Evolutionary conservation across 2,888 invertebrate genomes (phyloP).

Genomic region (Drosophila pseudotalamancana): DNA sequence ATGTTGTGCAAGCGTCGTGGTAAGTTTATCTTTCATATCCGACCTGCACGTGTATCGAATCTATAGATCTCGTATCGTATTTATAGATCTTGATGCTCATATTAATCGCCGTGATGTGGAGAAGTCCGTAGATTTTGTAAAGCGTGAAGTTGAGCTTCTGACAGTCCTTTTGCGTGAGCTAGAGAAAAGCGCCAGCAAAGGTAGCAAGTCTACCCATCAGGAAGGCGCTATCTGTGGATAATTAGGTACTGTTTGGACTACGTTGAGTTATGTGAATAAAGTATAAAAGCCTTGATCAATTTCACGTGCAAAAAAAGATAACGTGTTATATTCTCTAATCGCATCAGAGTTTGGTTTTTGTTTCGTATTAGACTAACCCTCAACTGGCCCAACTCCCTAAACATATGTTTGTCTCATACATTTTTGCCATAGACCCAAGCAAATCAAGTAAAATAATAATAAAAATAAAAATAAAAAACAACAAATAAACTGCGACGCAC

Average conservation of each 20-base stretch:
- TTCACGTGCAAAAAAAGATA: neutral
- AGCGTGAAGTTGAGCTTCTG: constrained; percentile 47
- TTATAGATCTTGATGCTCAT: constrained; percentile 28
- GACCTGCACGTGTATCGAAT: neutral
- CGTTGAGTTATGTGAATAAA: constrained; percentile 7
- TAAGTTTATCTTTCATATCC: constrained; percentile 17
- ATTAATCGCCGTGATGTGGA: constrained; percentile 36
- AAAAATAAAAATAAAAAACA: constrained; percentile 20
- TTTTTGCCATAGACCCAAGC: constrained; percentile 38
- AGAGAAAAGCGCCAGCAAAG: constrained; percentile 23
- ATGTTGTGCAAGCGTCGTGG: constrained; percentile 79
- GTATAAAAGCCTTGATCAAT: neutral
- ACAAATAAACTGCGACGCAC: constrained; percentile 18
- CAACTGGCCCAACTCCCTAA: constrained; percentile 23
- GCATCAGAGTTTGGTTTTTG: neutral
- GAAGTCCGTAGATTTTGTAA: constrained; percentile 47
- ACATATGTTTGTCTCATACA: constrained; percentile 51
- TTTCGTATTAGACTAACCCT: constrained; percentile 44
- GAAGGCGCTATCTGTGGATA: constrained; percentile 26
- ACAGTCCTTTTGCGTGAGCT: constrained; percentile 34
- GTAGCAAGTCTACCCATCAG: constrained; percentile 25
- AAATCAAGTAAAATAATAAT: constrained; percentile 67
- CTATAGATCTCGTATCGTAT: constrained; percentile 17
- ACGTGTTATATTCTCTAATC: neutral
- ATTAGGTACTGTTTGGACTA: neutral